Percentiles rank a stretch among this genome's conserved stretches.
phyloP scores from a whole-genome alignment of 2,797 vertebrate genomes.

The Parotocinclus haroldoi region DNA sequence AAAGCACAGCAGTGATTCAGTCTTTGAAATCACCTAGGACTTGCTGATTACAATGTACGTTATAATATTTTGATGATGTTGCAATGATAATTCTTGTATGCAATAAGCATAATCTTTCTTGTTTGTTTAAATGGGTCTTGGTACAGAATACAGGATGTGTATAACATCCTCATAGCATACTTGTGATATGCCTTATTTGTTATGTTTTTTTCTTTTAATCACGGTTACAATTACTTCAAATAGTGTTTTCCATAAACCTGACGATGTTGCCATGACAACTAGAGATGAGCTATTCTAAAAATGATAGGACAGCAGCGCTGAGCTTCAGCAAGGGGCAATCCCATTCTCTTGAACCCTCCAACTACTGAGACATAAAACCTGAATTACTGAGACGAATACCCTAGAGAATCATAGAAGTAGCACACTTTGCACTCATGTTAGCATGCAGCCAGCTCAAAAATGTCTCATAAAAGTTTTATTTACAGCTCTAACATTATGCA shows the following conservation, averaged over 20 bases:
- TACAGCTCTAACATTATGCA: no score
- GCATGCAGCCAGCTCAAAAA: neutral
- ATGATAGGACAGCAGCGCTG: constrained; percentile 5
- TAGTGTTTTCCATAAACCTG: constrained; percentile 15
- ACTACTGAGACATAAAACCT: constrained; percentile 1
- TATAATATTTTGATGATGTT: no score
- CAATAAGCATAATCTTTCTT: neutral
- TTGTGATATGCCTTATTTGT: neutral
- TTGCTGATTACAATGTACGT: no score
- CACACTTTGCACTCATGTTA: neutral
- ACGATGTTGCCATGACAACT: constrained; percentile 34
- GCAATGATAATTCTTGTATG: no score
- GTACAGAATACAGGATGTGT: neutral
- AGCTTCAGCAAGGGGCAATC: neutral
- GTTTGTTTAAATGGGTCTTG: constrained; percentile 13
- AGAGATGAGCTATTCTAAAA: constrained; percentile 8
- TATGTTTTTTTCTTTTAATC: constrained; percentile 21
- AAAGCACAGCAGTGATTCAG: no score
- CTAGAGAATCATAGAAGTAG: neutral
- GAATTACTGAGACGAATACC: neutral
- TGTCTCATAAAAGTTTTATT: no score
- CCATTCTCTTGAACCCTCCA: neutral
- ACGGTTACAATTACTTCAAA: constrained; percentile 21
- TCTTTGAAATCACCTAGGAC: no score
- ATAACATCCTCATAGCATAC: constrained; percentile 2